phyloP scores from a whole-genome alignment of 1,140 invertebrate species.

The Lepidotrigona ventralis region DNA sequence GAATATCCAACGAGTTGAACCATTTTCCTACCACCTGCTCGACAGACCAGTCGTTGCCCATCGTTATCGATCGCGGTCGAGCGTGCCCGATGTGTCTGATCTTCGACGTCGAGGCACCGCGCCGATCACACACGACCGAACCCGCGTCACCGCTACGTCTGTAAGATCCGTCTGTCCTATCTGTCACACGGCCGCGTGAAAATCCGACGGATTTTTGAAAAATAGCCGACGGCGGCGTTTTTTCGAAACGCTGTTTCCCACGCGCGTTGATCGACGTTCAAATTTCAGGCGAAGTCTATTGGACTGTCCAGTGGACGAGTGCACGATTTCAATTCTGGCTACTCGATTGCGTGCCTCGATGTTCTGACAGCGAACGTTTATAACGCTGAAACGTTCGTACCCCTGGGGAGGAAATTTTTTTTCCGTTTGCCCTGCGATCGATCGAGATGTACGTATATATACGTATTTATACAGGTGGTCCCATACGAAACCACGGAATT shows the following conservation, averaged over 20 bases:
- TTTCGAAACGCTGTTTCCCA: background rate
- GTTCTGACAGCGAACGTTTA: background rate
- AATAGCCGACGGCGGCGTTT: background rate
- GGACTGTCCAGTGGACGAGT: background rate
- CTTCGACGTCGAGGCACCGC: background rate
- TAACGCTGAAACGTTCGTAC: background rate
- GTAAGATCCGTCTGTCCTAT: background rate
- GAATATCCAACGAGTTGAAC: constrained; percentile 83
- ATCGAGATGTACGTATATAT: background rate
- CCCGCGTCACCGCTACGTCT: background rate
- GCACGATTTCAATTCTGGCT: background rate
- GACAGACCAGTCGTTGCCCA: background rate
- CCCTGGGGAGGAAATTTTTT: background rate
- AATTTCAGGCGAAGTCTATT: background rate
- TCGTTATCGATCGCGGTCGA: background rate
- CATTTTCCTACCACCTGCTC: constrained; percentile 83
- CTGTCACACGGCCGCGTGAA: background rate
- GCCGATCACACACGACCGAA: background rate
- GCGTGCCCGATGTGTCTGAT: too few relatives aligned
- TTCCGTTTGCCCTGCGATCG: background rate
- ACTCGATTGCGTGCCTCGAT: background rate
- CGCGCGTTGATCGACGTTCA: background rate
- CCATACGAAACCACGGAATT: too few relatives aligned
- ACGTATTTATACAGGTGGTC: too few relatives aligned
- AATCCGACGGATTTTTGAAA: background rate